A percentile compares a stretch with the other conserved stretches of the same genome.
These are phyloP conservation scores for Falco peregrinus DNA, from an alignment of 2,797 vertebrate species.

Conservation along the genomic window DNA sequence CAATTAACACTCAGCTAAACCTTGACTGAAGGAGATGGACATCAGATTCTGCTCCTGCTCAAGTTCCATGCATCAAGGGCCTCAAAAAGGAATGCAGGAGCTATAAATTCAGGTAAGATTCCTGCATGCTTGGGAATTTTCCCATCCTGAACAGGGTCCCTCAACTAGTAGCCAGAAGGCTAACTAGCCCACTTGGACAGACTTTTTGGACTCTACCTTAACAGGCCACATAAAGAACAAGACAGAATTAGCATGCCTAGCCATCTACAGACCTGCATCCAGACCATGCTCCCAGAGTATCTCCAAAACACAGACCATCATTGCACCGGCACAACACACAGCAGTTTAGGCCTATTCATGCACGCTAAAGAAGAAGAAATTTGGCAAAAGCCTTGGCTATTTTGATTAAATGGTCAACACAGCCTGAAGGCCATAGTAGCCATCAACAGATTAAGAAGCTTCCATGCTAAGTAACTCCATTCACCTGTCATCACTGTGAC, in stretches of 20 bases:
- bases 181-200: background rate
- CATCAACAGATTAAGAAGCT: background rate
- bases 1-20: background rate
- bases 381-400: background rate
- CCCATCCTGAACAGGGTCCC: background rate
- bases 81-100: background rate
- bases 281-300: background rate
- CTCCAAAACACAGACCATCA: background rate
- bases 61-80: background rate
- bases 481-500: background rate
- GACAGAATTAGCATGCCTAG: background rate
- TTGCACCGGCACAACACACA: background rate
- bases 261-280: background rate
- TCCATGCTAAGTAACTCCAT: background rate
- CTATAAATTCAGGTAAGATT: background rate
- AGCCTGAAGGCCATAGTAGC: background rate
- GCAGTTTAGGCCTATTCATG: background rate
- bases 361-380: background rate
- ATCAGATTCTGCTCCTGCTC: background rate
- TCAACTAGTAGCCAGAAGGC: background rate
- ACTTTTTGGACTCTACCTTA: background rate
- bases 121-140: too few relatives aligned
- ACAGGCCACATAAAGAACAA: background rate
- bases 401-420: background rate
- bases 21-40: background rate